Percentiles rank a stretch among this genome's conserved stretches.
Conservation (phyloP, 2,113 vertebrate genomes). For the Macquaria australasica region DNA sequence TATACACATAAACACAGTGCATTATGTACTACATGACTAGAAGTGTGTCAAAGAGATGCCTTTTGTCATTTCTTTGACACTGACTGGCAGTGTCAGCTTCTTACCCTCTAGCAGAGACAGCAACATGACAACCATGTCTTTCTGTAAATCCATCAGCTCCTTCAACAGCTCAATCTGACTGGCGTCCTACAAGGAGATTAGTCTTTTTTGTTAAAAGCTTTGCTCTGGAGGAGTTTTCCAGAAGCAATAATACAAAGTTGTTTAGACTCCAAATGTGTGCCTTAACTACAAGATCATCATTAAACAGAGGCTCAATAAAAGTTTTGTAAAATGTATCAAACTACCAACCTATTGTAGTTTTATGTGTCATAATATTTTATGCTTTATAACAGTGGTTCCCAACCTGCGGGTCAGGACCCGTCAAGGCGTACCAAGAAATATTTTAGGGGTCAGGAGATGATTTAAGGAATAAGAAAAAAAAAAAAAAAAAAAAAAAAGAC, state of each 20-base stretch:
- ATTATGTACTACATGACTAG: background rate
- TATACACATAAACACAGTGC: background rate
- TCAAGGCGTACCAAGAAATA: background rate
- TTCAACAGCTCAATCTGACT: conserved; percentile 98
- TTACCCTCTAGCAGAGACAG: conserved; percentile 97
- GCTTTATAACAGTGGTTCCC: background rate
- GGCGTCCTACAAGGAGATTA: conserved; percentile 87
- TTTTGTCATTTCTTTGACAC: background rate
- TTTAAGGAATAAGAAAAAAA: background rate
- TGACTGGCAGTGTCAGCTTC: conserved; percentile 17
- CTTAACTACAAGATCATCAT: background rate
- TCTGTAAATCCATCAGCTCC: conserved; percentile 96
- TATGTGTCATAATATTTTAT: background rate
- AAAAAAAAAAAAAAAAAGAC: background rate
- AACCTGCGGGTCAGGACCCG: background rate
- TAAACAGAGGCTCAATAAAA: background rate
- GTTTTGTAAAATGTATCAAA: background rate
- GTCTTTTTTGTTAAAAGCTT: conserved; percentile 8
- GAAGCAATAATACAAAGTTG: background rate
- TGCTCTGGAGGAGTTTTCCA: background rate
- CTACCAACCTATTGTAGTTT: background rate
- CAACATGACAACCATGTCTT: conserved; percentile 99
- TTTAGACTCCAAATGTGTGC: background rate
- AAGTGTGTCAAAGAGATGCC: background rate
- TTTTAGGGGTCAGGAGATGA: background rate